Evolutionary conservation across 2,888 invertebrate species (phyloP).

Genomic region (Nysson spinosus): DNA sequence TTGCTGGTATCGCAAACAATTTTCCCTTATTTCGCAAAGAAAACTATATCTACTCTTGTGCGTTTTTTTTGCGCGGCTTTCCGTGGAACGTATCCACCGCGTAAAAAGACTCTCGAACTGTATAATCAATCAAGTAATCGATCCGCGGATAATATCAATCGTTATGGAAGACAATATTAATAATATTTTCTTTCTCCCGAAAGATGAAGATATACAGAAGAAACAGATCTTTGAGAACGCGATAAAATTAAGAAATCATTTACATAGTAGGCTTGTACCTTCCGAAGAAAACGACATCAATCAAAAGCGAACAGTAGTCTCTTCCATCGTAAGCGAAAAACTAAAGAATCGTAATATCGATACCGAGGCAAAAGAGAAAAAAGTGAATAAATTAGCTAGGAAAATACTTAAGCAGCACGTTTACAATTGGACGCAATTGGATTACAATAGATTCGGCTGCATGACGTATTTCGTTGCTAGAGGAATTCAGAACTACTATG

Average conservation of each 20-base stretch:
- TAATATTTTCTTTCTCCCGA: background rate
- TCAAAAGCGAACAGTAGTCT: conserved; percentile 72
- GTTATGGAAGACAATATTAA: background rate
- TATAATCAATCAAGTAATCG: too few species aligned
- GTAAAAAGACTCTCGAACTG: too few species aligned
- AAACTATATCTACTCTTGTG: too few species aligned
- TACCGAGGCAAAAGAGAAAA: conserved; percentile 35
- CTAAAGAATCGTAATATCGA: background rate
- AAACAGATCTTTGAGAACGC: conserved; percentile 80
- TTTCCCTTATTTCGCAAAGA: too few species aligned
- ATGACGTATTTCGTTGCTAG: conserved; percentile 86
- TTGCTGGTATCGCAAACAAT: too few species aligned
- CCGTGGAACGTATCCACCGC: too few species aligned
- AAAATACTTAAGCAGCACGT: conserved; percentile 79
- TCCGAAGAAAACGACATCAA: conserved; percentile 80
- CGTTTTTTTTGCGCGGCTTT: too few species aligned
- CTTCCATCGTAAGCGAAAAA: conserved; percentile 3
- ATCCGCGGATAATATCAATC: background rate
- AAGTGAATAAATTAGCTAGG: conserved; percentile 15
- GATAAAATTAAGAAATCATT: conserved; percentile 80
- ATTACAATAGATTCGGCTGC: conserved; percentile 83
- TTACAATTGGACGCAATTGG: conserved; percentile 87
- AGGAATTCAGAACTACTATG: conserved; percentile 87
- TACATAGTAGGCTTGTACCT: conserved; percentile 83
- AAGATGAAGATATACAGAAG: conserved; percentile 68